Base-by-base conservation (phyloP, 2,888 invertebrate species). In the Melanostoma scalare region DNA sequence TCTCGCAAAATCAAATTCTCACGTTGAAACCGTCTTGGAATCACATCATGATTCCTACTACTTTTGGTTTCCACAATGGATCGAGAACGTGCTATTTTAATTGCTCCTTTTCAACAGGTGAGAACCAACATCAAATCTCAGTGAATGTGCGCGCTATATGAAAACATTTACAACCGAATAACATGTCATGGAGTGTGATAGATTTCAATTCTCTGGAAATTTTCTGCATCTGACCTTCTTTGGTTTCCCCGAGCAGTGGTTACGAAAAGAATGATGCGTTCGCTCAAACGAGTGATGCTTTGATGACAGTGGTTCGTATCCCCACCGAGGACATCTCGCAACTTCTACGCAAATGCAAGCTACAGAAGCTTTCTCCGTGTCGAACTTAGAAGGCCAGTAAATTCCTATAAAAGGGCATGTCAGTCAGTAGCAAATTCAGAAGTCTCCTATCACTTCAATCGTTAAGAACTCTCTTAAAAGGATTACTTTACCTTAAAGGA, bases 361-460 rank as follows among this genome's bases (percentile, higher is more conserved):
- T 73, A 30, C 10, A 60, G 68, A 68, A 76, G 67, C 77, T 77
- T 48, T 76, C 20, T 5, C 20, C 9, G 38, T 10, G 4, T n/a
- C 6, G 30, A n/a, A 42, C 33, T 36, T 36, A 44, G 42, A 78
- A 58, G 65, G 77, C 44, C 53, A 71, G 10, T 36, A 9, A 38
- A 4, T 56, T 63, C 63, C 55, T 84, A 84, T 84, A 84, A 84
- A 84, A 84, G 79, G n/a, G 36, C 40, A 63, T 55, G 67, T 50
- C 55, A 69, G 20, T 48, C 67, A 35, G 52, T 53, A 56, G 50
- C n/a, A 65, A 42, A 38, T 56, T 84, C 84, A 84, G 74, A 84
- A 84, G 74, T 79, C 65, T 46, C 44, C 33, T 33, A 40, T 60
- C 33, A 30, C 71, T 79, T 56, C 50, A 79, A 55, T 33, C 60